Evolutionary conservation across 2,797 vertebrate species (phyloP).

Genomic region (Choloepus didactylus): DNA sequence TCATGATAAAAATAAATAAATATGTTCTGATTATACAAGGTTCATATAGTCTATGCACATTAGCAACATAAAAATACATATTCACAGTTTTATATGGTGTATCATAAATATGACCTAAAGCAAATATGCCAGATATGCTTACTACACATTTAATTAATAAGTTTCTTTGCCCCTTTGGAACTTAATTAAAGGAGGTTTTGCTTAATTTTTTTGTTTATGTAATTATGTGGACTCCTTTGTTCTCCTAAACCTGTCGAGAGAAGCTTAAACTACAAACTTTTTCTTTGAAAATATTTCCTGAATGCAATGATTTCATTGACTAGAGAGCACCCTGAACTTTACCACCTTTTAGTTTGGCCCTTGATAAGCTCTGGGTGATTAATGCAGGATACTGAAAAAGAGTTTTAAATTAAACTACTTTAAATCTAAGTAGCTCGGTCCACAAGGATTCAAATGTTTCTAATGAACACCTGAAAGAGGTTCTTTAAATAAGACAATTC

Average conservation of each 20-base stretch:
- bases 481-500: constrained; percentile 10
- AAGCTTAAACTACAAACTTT: background rate
- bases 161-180: background rate
- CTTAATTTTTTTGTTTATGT: background rate
- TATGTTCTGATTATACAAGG: background rate
- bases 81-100: background rate
- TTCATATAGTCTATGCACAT: background rate
- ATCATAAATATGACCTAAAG: constrained; percentile 28
- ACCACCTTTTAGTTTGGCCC: background rate
- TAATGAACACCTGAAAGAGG: background rate
- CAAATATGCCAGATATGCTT: background rate
- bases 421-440: background rate
- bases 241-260: background rate
- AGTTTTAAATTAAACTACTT: background rate
- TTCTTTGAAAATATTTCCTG: background rate
- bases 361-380: background rate
- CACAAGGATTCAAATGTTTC: background rate
- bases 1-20: background rate
- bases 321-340: background rate
- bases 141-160: constrained; percentile 24
- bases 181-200: constrained; percentile 27
- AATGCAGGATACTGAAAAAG: background rate
- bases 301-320: background rate
- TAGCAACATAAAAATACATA: background rate
- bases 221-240: background rate